phyloP scores from a whole-genome alignment of 53 echinoderm and acorn worm genomes.

The Mesocentrotus franciscanus region DNA sequence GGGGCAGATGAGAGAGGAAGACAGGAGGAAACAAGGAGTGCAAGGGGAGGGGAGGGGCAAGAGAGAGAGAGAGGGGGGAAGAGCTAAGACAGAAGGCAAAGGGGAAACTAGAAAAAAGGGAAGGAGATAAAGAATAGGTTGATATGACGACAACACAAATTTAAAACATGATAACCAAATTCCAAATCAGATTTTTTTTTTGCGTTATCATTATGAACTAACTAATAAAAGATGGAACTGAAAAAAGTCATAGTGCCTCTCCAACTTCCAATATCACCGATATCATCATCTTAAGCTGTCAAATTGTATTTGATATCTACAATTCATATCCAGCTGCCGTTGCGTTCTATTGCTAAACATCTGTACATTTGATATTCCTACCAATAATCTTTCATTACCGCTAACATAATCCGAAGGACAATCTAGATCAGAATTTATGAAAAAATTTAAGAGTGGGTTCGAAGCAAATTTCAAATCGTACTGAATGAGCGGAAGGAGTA shows the following conservation, averaged over 20 bases:
- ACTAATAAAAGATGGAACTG: not conserved
- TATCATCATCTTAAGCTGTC: not conserved
- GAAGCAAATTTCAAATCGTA: not conserved
- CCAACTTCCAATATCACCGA: not conserved
- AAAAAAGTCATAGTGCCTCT: not conserved
- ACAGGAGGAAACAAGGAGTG: not conserved
- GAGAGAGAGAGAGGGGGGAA: not conserved
- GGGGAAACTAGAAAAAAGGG: no score
- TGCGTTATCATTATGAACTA: not conserved
- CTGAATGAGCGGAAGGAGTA: not conserved
- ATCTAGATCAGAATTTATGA: not conserved
- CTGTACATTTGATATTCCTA: not conserved
- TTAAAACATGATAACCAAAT: not conserved
- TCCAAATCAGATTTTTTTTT: not conserved
- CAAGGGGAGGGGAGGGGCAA: not conserved
- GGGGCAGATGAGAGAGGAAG: not conserved
- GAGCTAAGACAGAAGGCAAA: no score
- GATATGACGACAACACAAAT: no score
- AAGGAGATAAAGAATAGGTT: no score
- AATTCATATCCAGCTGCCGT: not conserved
- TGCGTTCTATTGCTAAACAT: not conserved
- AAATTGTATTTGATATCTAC: not conserved
- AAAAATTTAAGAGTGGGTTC: not conserved
- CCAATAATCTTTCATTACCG: slow-evolving; percentile 20
- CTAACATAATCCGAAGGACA: not conserved